phyloP scores from a whole-genome alignment of 2,888 invertebrate genomes.

The Eristalis intricaria region DNA sequence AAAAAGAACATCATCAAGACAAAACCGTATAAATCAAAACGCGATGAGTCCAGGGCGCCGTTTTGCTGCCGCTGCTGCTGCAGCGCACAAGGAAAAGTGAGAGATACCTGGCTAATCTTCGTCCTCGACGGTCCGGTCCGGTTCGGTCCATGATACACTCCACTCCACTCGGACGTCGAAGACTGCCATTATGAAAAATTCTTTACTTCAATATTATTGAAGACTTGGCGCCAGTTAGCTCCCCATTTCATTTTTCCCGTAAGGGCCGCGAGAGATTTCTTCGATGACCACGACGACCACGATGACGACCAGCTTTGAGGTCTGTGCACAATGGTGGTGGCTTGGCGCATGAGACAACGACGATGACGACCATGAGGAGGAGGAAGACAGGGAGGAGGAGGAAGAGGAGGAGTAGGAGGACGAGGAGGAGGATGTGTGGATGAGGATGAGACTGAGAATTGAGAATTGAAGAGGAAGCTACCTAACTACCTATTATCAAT shows the following conservation, averaged over 20 bases:
- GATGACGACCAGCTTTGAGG: neutral
- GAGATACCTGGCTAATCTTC: constrained; percentile 50
- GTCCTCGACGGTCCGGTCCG: neutral
- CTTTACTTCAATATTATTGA: constrained; percentile 78
- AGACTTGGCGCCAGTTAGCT: constrained; percentile 81
- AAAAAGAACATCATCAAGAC: neutral
- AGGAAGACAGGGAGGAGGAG: no score
- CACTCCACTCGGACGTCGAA: no score
- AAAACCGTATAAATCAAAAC: constrained; percentile 46
- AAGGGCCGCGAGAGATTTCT: constrained; percentile 40
- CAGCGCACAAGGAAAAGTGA: constrained; percentile 51
- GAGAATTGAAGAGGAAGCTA: constrained; percentile 62
- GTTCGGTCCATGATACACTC: no score
- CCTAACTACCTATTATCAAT: constrained; percentile 70
- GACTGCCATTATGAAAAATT: constrained; percentile 71
- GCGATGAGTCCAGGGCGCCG: constrained; percentile 55
- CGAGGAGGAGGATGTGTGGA: neutral
- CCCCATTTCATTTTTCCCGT: constrained; percentile 65
- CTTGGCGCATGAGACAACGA: no score
- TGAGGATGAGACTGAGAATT: constrained; percentile 28
- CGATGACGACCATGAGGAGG: no score
- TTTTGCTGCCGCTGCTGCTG: neutral
- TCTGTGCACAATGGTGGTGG: no score
- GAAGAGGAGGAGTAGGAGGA: no score
- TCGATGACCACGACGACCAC: constrained; percentile 24